Conservation (phyloP, 2,113 vertebrate species). For the Rhombomys opimus region DNA sequence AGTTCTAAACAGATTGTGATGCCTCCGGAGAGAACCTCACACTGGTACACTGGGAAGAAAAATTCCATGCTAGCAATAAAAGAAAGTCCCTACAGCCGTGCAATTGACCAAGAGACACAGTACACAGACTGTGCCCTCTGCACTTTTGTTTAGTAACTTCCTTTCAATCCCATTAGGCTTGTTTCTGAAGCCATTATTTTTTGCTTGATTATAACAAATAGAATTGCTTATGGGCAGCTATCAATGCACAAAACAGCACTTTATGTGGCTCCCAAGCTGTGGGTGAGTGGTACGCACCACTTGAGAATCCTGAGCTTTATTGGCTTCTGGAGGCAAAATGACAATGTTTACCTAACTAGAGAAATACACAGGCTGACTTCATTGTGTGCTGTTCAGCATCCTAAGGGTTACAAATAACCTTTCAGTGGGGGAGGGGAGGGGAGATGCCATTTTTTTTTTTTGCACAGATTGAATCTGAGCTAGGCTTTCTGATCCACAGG, state of each 20-base stretch:
- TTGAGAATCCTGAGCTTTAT: background rate
- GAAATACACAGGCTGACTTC: background rate
- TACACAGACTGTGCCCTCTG: background rate
- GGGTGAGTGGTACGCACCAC: no score
- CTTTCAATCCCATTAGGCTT: background rate
- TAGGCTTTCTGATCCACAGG: background rate
- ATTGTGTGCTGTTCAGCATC: background rate
- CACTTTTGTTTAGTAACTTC: background rate
- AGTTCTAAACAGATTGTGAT: conserved; percentile 75
- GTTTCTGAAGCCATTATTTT: background rate
- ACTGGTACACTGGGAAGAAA: conserved; percentile 17
- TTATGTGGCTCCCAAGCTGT: background rate
- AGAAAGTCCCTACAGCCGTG: conserved; percentile 15
- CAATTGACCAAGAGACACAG: conserved; percentile 53
- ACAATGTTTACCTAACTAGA: background rate
- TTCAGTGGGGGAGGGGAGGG: background rate
- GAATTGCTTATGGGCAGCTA: background rate
- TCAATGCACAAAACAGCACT: background rate
- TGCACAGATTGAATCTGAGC: background rate
- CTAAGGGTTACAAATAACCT: background rate
- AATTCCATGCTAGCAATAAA: background rate
- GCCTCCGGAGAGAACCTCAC: conserved; percentile 60
- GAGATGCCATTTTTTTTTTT: background rate
- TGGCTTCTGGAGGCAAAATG: background rate
- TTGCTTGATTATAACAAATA: background rate